Conservation (phyloP, 1,140 invertebrate species). For the Drosophila hydei region DNA sequence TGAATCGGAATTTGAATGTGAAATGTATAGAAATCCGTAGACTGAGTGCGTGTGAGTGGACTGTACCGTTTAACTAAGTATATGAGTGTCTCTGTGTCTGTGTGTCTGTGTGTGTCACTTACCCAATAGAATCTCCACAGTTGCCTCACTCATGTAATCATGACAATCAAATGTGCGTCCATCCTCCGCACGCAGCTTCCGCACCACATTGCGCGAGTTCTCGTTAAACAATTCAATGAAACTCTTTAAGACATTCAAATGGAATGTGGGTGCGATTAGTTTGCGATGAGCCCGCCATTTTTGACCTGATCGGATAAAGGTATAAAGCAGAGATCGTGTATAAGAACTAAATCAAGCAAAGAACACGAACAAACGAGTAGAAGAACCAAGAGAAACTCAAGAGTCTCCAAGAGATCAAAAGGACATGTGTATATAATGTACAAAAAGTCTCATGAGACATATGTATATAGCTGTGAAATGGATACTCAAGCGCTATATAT, state of each 20-base stretch:
- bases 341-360: no score
- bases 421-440: no score
- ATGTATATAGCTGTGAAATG: no score
- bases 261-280: slow-evolving; percentile 93
- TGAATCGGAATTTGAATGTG: slow-evolving; percentile 28
- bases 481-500: no score
- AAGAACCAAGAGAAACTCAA: no score
- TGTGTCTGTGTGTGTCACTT: slow-evolving; percentile 75
- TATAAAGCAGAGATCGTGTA: neutral
- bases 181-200: slow-evolving; percentile 87
- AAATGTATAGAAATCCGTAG: slow-evolving; percentile 36
- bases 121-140: slow-evolving; percentile 91
- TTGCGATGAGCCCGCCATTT: slow-evolving; percentile 93
- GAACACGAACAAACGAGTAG: neutral
- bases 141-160: slow-evolving; percentile 93
- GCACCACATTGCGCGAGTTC: slow-evolving; percentile 89
- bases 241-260: slow-evolving; percentile 92
- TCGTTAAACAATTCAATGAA: slow-evolving; percentile 93
- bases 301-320: slow-evolving; percentile 85
- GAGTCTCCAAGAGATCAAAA: no score
- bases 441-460: no score
- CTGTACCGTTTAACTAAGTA: slow-evolving; percentile 59
- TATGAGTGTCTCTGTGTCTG: slow-evolving; percentile 14
- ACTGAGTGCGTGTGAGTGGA: slow-evolving; percentile 64
- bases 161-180: slow-evolving; percentile 90